Evolutionary conservation across 2,888 invertebrate species (phyloP).

Genomic region (Caenorhabditis sp.): DNA sequence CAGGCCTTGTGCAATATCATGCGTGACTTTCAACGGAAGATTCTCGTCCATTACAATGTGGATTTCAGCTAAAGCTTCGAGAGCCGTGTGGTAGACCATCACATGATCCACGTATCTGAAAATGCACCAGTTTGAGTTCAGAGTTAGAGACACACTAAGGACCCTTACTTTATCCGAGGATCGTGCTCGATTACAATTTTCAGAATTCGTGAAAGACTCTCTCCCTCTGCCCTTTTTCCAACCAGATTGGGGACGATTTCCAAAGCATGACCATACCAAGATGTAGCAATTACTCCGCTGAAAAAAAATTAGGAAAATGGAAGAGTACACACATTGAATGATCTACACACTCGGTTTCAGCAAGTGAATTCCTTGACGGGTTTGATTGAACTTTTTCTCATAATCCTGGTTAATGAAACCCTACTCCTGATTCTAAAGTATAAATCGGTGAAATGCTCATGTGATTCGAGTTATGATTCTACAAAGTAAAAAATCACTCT

Average conservation of each 20-base stretch:
- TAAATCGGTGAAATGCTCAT: no score
- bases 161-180: constrained; percentile 75
- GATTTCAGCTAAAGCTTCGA: constrained; percentile 83
- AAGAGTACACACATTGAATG: no score
- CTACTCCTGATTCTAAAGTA: no score
- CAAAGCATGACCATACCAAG: constrained; percentile 82
- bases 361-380: no score
- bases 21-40: constrained; percentile 83
- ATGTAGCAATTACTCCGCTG: constrained; percentile 80
- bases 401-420: no score
- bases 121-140: constrained; percentile 2
- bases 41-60: constrained; percentile 84
- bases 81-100: constrained; percentile 85
- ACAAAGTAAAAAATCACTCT: no score
- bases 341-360: no score
- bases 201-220: constrained; percentile 79
- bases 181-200: constrained; percentile 82
- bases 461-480: no score
- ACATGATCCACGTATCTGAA: constrained; percentile 84
- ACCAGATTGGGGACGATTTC: constrained; percentile 80
- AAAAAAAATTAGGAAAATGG: no score
- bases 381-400: no score
- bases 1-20: constrained; percentile 83
- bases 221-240: constrained; percentile 79
- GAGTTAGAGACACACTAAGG: not conserved